Evolutionary conservation across 2,888 invertebrate species (phyloP).

Genomic region (Drosophila algonquin): DNA sequence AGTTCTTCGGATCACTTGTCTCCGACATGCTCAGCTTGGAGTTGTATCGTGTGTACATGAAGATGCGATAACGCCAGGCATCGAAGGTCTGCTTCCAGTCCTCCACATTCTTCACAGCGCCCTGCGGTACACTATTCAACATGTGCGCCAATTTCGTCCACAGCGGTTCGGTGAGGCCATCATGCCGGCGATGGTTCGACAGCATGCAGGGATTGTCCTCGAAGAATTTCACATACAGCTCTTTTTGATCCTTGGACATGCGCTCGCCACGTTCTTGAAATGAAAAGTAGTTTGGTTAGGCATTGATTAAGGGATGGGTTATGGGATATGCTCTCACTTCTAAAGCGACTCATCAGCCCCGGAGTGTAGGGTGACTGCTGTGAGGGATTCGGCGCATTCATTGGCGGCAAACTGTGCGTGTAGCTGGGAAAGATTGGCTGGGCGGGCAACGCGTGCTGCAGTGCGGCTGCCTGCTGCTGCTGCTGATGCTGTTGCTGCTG

Average conservation of each 20-base stretch:
- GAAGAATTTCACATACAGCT: constrained; percentile 80
- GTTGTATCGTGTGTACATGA: constrained; percentile 82
- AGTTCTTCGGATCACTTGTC: constrained; percentile 80
- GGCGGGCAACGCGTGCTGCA: constrained; percentile 58
- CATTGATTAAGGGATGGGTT: background rate
- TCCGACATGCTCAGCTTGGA: constrained; percentile 79
- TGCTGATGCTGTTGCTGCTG: constrained; percentile 61
- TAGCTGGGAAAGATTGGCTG: constrained; percentile 69
- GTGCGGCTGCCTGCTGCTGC: constrained; percentile 48
- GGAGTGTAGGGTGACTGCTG: constrained; percentile 76
- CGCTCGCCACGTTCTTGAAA: constrained; percentile 79
- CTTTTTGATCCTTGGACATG: constrained; percentile 82
- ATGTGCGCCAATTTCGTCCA: constrained; percentile 79
- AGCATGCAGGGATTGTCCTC: constrained; percentile 82
- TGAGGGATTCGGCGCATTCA: constrained; percentile 64
- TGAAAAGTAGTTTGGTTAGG: background rate
- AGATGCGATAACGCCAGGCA: constrained; percentile 81
- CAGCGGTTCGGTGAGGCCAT: constrained; percentile 76
- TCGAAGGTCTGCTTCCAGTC: constrained; percentile 82
- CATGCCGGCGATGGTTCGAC: constrained; percentile 79
- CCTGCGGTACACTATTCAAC: constrained; percentile 81
- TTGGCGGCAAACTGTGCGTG: constrained; percentile 60
- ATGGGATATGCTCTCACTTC: constrained; percentile 63
- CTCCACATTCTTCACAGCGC: constrained; percentile 81
- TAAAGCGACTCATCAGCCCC: constrained; percentile 75